Conservation (phyloP, 2,797 vertebrate species). For the Pseudocheirus occidentalis region DNA sequence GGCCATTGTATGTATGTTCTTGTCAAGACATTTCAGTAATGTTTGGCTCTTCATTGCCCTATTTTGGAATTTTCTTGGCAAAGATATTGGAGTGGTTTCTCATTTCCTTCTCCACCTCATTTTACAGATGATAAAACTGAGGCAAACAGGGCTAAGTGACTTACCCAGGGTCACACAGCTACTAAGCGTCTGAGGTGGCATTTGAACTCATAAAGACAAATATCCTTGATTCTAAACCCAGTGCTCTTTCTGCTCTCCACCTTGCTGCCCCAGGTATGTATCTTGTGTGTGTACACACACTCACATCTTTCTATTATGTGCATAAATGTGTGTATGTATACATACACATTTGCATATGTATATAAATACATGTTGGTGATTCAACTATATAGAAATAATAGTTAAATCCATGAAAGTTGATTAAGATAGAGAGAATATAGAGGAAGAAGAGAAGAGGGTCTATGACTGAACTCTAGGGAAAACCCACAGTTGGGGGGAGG, state of each 20-base stretch:
- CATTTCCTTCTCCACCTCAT: neutral
- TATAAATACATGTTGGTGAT: neutral
- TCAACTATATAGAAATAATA: neutral
- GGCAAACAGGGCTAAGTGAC: neutral
- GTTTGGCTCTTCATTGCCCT: neutral
- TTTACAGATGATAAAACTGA: too few species aligned
- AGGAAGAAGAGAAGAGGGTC: neutral
- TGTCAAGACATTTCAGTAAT: neutral
- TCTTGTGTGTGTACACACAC: too few species aligned
- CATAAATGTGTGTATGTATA: neutral
- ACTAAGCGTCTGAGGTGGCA: too few species aligned
- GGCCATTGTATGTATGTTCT: neutral
- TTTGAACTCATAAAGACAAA: neutral
- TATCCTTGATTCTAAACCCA: neutral
- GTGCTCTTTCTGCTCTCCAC: too few species aligned
- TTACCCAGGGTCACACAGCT: neutral
- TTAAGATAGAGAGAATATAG: neutral
- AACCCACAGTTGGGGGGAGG: neutral
- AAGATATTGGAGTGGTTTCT: neutral
- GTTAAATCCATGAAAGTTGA: neutral
- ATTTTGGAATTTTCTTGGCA: neutral
- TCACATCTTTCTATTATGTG: neutral
- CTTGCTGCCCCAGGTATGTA: neutral
- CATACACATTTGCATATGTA: rapidly evolving
- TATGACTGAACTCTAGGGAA: neutral